A percentile compares a stretch with the other conserved stretches of the same genome.
Conservation (phyloP, 2,888 invertebrate species). For the Diadegma fenestrale region DNA sequence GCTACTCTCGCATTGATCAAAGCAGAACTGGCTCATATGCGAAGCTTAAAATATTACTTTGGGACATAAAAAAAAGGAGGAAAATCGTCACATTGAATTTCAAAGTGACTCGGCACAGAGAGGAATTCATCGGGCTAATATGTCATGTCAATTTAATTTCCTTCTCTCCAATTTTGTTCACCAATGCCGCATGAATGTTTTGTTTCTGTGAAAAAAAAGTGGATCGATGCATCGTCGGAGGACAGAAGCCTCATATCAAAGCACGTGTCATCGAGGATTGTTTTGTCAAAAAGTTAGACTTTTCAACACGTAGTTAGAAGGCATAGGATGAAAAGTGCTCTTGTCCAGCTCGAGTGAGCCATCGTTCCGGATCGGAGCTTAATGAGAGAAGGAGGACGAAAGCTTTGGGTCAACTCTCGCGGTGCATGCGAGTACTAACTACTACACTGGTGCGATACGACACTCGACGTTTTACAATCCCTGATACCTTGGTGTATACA, state of each 20-base stretch:
- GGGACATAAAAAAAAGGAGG: background rate
- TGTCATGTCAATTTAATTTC: background rate
- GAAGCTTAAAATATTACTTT: background rate
- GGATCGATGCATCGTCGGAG: background rate
- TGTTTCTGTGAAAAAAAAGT: background rate
- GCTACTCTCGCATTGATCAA: background rate
- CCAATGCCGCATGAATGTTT: background rate
- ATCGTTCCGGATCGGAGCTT: conserved; percentile 40
- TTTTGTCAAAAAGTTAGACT: conserved; percentile 40
- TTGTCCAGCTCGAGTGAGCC: conserved; percentile 49
- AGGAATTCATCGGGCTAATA: conserved; percentile 7
- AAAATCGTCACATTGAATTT: background rate
- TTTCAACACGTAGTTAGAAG: background rate
- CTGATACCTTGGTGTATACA: background rate
- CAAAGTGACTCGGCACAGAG: background rate
- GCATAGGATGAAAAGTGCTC: conserved; percentile 18
- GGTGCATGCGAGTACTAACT: conserved; percentile 49
- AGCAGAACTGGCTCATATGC: background rate
- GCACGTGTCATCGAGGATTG: conserved; percentile 26
- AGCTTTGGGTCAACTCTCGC: conserved; percentile 60
- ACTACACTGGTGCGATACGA: conserved; percentile 48
- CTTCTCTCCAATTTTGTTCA: background rate
- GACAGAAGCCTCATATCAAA: background rate
- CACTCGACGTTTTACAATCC: conserved; percentile 44
- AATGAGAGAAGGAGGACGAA: conserved; percentile 56